phyloP scores from a whole-genome alignment of 2,888 invertebrate species.

The Escarpia spicata region DNA sequence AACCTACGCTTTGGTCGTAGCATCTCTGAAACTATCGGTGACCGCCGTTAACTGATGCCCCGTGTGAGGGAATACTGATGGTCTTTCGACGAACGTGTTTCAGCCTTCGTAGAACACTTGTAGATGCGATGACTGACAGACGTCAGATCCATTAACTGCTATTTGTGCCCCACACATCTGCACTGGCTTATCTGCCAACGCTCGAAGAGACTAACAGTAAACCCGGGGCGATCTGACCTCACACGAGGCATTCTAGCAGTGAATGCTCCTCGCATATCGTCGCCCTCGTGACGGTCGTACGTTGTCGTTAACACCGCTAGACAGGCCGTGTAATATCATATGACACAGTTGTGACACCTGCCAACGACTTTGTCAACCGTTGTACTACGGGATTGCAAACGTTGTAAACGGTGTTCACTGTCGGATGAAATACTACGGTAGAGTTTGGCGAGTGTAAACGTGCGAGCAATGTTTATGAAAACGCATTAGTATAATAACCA shows the following conservation, averaged over 20 bases:
- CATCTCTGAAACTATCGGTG: background rate
- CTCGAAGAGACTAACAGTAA: background rate
- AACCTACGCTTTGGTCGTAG: background rate
- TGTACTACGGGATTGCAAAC: background rate
- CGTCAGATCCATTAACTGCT: background rate
- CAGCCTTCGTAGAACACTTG: background rate
- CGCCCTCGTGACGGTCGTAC: background rate
- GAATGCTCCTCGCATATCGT: background rate
- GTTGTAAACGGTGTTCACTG: background rate
- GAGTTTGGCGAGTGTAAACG: no score
- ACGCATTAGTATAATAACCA: no score
- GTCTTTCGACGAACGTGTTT: background rate
- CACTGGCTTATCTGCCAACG: background rate
- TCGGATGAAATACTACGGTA: background rate
- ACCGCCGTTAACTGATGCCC: background rate
- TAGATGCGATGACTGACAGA: background rate
- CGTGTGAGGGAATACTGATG: conserved; percentile 8
- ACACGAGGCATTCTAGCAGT: background rate
- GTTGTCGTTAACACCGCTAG: background rate
- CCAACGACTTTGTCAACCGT: background rate
- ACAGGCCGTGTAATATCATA: background rate
- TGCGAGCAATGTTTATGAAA: no score
- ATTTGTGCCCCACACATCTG: background rate
- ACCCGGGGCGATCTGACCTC: background rate
- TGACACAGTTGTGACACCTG: background rate